phyloP scores from a whole-genome alignment of 2,113 vertebrate genomes.

The Anolis carolinensis region DNA sequence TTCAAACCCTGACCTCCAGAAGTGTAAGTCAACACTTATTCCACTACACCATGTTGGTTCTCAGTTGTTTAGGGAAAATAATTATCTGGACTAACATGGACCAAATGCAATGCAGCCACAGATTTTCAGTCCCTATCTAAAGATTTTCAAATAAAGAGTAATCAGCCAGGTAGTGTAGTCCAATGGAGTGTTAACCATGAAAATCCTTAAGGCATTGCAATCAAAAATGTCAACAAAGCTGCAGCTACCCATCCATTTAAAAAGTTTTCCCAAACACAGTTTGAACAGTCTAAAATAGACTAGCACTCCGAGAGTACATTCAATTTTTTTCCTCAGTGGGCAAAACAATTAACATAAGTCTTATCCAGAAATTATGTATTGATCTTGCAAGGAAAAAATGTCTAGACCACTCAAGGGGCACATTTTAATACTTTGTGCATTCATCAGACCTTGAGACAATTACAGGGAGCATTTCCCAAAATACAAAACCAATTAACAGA shows the following conservation, averaged over 20 bases:
- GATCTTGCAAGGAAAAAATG: constrained; percentile 12
- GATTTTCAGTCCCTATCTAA: not conserved
- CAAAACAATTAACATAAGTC: constrained; percentile 47
- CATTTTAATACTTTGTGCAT: constrained; percentile 32
- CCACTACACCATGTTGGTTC: too few species aligned
- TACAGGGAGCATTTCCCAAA: constrained; percentile 33
- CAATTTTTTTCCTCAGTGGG: constrained; percentile 8
- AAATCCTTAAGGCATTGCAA: not conserved
- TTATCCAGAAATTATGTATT: constrained; percentile 48
- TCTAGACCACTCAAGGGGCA: constrained; percentile 8
- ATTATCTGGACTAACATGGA: not conserved
- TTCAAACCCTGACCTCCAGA: too few species aligned
- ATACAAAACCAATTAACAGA: constrained; percentile 24
- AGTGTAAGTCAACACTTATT: too few species aligned
- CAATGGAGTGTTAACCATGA: not conserved
- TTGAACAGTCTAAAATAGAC: constrained; percentile 31
- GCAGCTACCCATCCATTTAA: constrained; percentile 13
- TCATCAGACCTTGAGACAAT: constrained; percentile 39
- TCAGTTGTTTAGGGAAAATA: not conserved
- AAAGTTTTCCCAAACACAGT: constrained; percentile 8
- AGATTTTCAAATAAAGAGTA: not conserved
- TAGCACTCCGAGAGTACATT: constrained; percentile 44
- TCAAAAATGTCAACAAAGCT: constrained; percentile 30
- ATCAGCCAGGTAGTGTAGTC: not conserved
- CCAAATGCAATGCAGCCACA: not conserved